A percentile compares a stretch with the other conserved stretches of the same genome.
These are phyloP conservation scores for Hirtodrosophila trivittata DNA, from an alignment of 2,888 invertebrate genomes.

Conservation along the genomic window DNA sequence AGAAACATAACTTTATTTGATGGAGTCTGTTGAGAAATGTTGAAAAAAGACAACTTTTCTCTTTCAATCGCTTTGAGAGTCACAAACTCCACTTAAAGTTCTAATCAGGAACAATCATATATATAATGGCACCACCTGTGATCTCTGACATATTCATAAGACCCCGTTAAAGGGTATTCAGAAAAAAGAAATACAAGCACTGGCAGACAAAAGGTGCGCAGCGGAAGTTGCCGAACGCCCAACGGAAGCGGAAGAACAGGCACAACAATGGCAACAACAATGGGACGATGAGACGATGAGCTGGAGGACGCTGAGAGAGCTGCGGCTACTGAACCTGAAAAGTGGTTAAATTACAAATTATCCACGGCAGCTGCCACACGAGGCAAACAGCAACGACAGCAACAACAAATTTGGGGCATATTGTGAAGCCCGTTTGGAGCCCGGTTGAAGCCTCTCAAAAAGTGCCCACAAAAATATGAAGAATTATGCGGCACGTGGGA, in stretches of 20 bases:
- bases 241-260: conserved; percentile 65
- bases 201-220: conserved; percentile 63
- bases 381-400: conserved; percentile 42
- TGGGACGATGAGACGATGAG: conserved; percentile 33
- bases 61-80: no score
- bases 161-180: conserved; percentile 17
- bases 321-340: conserved; percentile 83
- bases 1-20: no score
- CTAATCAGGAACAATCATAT: no score
- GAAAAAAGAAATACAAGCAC: conserved; percentile 12
- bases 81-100: no score
- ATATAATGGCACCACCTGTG: no score
- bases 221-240: conserved; percentile 68
- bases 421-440: conserved; percentile 39
- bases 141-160: no score
- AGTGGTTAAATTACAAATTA: conserved; percentile 84
- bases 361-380: conserved; percentile 74
- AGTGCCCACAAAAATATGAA: conserved; percentile 63
- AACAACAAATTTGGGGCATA: conserved; percentile 39
- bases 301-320: conserved; percentile 32
- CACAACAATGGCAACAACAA: conserved; percentile 29
- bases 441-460: conserved; percentile 63
- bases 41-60: no score
- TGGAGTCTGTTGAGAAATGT: no score
- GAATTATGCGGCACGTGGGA: conserved; percentile 76